Evolutionary conservation across 2,797 vertebrate genomes (phyloP).

Genomic region (Spheniscus humboldti): DNA sequence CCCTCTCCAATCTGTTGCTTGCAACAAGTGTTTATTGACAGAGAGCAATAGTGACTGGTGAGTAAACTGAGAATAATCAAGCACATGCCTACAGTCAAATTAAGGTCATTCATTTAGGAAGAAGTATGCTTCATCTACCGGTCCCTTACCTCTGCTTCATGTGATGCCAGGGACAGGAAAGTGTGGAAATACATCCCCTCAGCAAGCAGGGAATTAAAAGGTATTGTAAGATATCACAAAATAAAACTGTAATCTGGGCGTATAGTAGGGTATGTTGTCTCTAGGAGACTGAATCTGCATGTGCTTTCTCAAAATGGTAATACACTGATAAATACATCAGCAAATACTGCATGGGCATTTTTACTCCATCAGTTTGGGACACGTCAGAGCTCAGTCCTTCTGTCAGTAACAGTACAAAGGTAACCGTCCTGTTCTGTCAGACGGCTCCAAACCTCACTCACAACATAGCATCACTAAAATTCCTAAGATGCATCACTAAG

Average conservation of each 20-base stretch:
- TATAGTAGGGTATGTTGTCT: accelerated
- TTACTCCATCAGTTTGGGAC: accelerated
- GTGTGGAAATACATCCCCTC: neutral
- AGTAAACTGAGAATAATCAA: neutral
- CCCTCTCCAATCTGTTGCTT: neutral
- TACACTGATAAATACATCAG: neutral
- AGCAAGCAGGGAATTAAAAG: neutral
- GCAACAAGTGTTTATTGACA: neutral
- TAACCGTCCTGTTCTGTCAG: neutral
- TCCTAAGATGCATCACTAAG: neutral
- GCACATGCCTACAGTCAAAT: neutral
- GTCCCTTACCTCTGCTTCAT: neutral
- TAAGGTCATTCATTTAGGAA: neutral
- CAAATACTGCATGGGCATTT: accelerated
- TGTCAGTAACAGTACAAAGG: neutral
- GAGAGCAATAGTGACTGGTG: neutral
- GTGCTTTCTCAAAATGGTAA: neutral
- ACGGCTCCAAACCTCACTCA: neutral
- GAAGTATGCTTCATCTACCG: accelerated
- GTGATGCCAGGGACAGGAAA: neutral
- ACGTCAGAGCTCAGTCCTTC: neutral
- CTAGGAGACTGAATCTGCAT: accelerated
- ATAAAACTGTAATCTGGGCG: neutral
- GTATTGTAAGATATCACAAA: accelerated
- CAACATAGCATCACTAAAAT: neutral